phyloP scores from a whole-genome alignment of 1,140 invertebrate genomes.

The Oscheius sp. region DNA sequence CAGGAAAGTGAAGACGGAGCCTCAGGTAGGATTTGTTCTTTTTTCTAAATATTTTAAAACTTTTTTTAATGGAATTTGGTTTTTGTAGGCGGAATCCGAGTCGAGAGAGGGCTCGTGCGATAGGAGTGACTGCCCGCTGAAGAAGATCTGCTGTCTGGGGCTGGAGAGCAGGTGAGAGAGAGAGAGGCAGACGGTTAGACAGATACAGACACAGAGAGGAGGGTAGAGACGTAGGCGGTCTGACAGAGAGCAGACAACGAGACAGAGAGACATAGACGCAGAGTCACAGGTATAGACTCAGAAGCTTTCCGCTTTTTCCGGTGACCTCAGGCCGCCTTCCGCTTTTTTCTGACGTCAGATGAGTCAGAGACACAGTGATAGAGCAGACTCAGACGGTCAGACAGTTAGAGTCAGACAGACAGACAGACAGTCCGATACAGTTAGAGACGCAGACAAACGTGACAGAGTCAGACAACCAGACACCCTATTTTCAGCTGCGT shows the following conservation, averaged over 20 bases:
- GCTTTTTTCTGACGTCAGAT: background rate
- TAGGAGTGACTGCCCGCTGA: slow-evolving; percentile 36
- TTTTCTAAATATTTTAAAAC: background rate
- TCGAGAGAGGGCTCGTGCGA: slow-evolving; percentile 54
- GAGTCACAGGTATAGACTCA: too few relatives aligned
- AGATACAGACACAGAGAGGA: background rate
- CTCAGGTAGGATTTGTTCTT: background rate
- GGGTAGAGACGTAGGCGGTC: background rate
- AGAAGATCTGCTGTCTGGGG: slow-evolving; percentile 38
- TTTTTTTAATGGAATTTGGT: background rate
- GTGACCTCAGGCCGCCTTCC: too few relatives aligned
- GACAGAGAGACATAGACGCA: background rate
- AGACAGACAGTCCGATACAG: slow-evolving; percentile 7
- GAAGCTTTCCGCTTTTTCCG: too few relatives aligned
- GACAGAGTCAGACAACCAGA: slow-evolving; percentile 20
- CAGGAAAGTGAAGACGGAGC: background rate
- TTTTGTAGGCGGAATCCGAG: slow-evolving; percentile 13
- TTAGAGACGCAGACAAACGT: background rate
- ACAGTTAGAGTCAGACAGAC: background rate
- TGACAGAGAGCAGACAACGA: background rate
- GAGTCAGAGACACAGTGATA: background rate
- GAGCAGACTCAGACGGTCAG: background rate
- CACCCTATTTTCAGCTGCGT: slow-evolving; percentile 42
- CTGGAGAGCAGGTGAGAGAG: slow-evolving; percentile 26
- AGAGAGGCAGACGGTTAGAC: background rate